Evolutionary conservation across 2,888 invertebrate species (phyloP).

Genomic region (Pseudococcus viburni): DNA sequence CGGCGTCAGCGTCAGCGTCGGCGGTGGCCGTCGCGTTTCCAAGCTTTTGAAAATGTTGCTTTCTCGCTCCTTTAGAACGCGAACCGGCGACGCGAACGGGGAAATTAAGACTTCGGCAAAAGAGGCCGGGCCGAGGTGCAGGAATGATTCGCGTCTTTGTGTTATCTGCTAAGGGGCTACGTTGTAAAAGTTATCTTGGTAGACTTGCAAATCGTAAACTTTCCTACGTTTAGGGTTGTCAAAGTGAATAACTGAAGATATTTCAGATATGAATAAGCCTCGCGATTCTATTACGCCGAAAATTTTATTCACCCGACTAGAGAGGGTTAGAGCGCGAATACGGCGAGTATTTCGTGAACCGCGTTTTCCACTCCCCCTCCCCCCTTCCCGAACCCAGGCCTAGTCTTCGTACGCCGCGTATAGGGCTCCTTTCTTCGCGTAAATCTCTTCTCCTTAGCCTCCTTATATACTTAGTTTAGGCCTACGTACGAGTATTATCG

Average conservation of each 20-base stretch:
- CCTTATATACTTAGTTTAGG: neutral
- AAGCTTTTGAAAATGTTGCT: conserved; percentile 46
- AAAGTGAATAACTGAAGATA: conserved; percentile 64
- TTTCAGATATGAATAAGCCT: conserved; percentile 60
- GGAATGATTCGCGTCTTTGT: conserved; percentile 60
- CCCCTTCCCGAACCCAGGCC: neutral
- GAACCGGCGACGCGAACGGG: neutral
- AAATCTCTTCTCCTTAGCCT: neutral
- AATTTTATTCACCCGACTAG: conserved; percentile 30
- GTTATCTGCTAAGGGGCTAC: conserved; percentile 50
- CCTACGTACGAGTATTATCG: neutral
- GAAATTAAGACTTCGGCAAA: conserved; percentile 55
- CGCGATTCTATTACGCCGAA: conserved; percentile 37
- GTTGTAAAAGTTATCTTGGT: conserved; percentile 54
- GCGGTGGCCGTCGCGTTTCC: neutral
- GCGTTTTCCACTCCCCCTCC: neutral
- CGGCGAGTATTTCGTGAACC: neutral
- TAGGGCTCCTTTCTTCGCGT: neutral
- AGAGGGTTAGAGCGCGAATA: neutral
- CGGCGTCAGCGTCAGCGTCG: neutral
- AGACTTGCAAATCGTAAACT: conserved; percentile 62
- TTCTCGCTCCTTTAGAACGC: neutral
- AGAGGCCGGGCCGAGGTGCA: conserved; percentile 56
- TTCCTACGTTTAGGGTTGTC: conserved; percentile 60
- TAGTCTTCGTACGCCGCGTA: no score